These are phyloP conservation scores for Parapristionchus giblindavisi DNA, from an alignment of 2,888 invertebrate genomes.

Conservation along the genomic window DNA sequence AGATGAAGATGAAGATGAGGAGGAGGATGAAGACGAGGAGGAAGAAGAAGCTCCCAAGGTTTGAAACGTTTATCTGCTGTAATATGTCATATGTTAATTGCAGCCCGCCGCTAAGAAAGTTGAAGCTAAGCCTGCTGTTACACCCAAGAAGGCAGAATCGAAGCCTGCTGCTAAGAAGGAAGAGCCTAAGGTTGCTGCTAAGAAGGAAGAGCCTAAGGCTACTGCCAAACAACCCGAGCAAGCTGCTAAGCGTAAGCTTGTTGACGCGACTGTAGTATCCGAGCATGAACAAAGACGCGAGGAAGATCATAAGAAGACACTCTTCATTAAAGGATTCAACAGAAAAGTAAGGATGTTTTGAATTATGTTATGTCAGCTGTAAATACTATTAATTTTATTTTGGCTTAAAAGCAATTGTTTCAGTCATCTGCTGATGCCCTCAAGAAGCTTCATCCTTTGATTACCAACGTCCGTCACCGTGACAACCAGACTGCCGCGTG, in stretches of 20 bases:
- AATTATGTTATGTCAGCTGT: neutral
- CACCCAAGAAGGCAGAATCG: conserved; percentile 17
- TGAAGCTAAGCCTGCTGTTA: conserved; percentile 16
- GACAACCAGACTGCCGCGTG: conserved; percentile 50
- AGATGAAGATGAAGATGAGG: conserved; percentile 45
- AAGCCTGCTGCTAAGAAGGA: conserved; percentile 23
- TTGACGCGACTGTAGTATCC: conserved; percentile 37
- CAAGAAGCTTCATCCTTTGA: conserved; percentile 39
- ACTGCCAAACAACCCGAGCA: conserved; percentile 31
- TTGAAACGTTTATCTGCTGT: neutral
- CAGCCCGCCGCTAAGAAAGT: conserved; percentile 35
- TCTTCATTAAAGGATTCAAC: conserved; percentile 58
- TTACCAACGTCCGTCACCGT: conserved; percentile 54
- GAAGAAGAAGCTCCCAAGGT: conserved; percentile 5
- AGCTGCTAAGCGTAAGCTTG: conserved; percentile 31
- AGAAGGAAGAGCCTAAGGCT: conserved; percentile 20
- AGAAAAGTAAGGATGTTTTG: conserved; percentile 42
- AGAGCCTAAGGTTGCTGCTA: neutral
- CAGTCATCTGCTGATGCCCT: conserved; percentile 36
- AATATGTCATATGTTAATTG: neutral
- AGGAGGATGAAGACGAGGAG: conserved; percentile 40
- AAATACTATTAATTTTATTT: no score
- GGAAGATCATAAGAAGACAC: conserved; percentile 53
- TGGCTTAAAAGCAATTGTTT: neutral
- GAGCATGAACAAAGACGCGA: conserved; percentile 57